These are phyloP conservation scores for Hesperia comma DNA, from an alignment of 2,888 invertebrate species.

Conservation along the genomic window DNA sequence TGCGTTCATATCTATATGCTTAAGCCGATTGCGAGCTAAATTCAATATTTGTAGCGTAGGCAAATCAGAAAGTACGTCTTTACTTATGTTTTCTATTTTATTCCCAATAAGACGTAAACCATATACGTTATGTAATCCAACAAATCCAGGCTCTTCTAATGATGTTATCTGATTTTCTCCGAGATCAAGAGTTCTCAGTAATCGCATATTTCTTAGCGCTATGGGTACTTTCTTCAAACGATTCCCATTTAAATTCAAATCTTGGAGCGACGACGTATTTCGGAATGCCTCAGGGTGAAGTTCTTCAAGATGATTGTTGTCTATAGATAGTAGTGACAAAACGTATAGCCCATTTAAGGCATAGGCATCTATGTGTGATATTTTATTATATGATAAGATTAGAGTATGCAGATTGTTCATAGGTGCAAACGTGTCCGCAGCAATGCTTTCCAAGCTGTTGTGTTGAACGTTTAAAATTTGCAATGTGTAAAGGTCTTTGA, in stretches of 20 bases:
- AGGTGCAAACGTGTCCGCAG: constrained; percentile 94
- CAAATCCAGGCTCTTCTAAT: constrained; percentile 92
- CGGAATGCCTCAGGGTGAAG: constrained; percentile 94
- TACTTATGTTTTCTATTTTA: constrained; percentile 91
- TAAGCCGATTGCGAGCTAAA: constrained; percentile 93
- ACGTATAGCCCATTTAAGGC: constrained; percentile 95
- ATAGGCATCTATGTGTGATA: constrained; percentile 92
- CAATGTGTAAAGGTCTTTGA: constrained; percentile 92
- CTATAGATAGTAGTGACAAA: constrained; percentile 91
- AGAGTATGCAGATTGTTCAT: constrained; percentile 96
- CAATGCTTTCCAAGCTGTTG: constrained; percentile 92
- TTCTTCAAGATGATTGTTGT: constrained; percentile 92
- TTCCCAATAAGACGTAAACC: constrained; percentile 95
- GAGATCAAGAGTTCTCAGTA: constrained; percentile 93
- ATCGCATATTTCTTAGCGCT: constrained; percentile 92
- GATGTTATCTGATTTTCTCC: constrained; percentile 94
- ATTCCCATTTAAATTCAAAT: constrained; percentile 95
- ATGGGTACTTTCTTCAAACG: constrained; percentile 90
- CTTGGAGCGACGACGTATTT: constrained; percentile 95
- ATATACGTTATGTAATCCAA: constrained; percentile 93
- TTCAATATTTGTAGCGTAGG: constrained; percentile 93
- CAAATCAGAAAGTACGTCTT: constrained; percentile 90
- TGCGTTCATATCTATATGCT: constrained; percentile 90
- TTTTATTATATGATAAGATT: constrained; percentile 92
- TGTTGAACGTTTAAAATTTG: constrained; percentile 93